Percentiles rank a stretch among this genome's conserved stretches.
Evolutionary conservation across 35 echinoderm and acorn worm genomes (phyloP).

Genomic region (Heliocidaris erythrogramma): DNA sequence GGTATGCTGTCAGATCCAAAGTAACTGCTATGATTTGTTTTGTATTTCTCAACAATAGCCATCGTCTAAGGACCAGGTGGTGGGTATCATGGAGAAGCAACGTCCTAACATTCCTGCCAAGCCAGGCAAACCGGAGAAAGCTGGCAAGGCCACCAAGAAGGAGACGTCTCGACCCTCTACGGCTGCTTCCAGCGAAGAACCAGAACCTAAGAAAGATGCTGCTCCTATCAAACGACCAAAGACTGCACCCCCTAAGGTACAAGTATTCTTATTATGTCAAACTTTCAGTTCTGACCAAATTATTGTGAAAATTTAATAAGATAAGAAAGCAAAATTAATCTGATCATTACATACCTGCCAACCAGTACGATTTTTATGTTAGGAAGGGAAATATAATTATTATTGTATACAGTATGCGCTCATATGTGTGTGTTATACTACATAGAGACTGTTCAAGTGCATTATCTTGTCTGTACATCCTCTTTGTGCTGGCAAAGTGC

Average conservation of each 20-base stretch:
- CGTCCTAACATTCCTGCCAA: conserved; percentile 93
- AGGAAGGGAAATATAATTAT: too few species aligned
- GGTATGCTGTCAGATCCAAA: too few species aligned
- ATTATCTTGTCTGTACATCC: too few species aligned
- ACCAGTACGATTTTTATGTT: too few species aligned
- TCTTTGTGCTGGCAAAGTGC: too few species aligned
- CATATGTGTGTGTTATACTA: too few species aligned
- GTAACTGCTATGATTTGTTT: neutral
- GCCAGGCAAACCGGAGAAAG: conserved; percentile 84
- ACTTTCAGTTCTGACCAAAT: too few species aligned
- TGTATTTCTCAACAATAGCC: conserved; percentile 49
- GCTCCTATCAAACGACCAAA: conserved; percentile 85
- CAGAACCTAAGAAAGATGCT: conserved; percentile 43
- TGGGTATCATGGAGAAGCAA: conserved; percentile 88
- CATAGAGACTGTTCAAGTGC: too few species aligned
- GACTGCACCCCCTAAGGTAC: conserved; percentile 93
- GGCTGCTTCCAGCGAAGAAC: conserved; percentile 56
- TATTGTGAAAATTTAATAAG: too few species aligned
- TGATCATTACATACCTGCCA: too few species aligned
- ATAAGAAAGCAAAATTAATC: too few species aligned
- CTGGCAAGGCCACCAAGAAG: conserved; percentile 54
- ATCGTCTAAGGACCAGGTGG: conserved; percentile 76
- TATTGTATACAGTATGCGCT: too few species aligned
- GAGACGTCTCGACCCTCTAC: conserved; percentile 7
- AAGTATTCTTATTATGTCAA: neutral